These are phyloP conservation scores for Periophthalmodon schlosseri DNA, from an alignment of 2,113 vertebrate genomes.

Conservation along the genomic window DNA sequence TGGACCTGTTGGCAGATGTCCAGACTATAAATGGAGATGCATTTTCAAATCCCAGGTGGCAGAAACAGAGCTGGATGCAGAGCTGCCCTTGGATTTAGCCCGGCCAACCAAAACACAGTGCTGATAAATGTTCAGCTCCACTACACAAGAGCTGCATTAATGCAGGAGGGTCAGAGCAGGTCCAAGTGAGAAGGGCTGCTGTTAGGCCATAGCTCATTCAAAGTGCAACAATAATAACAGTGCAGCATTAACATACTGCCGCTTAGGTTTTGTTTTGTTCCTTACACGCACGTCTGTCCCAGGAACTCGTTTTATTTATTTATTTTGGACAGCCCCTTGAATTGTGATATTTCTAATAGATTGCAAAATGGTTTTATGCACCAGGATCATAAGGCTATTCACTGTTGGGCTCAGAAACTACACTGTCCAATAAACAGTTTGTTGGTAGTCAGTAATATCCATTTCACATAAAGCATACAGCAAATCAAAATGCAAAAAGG, in stretches of 20 bases:
- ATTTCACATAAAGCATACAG: neutral
- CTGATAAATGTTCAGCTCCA: slow-evolving; percentile 48
- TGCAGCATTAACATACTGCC: neutral
- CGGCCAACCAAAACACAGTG: slow-evolving; percentile 36
- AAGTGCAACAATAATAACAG: neutral
- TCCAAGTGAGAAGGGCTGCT: slow-evolving; percentile 34
- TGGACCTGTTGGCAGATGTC: slow-evolving; percentile 53
- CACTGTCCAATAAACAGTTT: neutral
- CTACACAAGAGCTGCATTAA: slow-evolving; percentile 44
- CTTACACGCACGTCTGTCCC: neutral
- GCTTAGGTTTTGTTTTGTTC: neutral
- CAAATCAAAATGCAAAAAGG: neutral
- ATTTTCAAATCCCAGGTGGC: slow-evolving; percentile 64
- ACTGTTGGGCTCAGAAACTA: no score
- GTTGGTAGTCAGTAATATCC: neutral
- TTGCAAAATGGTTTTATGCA: no score
- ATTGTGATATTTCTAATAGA: no score
- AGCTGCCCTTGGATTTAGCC: slow-evolving; percentile 40
- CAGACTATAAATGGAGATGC: slow-evolving; percentile 64
- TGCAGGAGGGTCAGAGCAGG: slow-evolving; percentile 36
- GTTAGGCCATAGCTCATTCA: slow-evolving; percentile 23
- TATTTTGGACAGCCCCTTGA: no score
- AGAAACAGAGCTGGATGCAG: slow-evolving; percentile 38
- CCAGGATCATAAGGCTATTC: neutral
- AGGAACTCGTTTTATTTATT: neutral